Conservation (phyloP, 1,140 invertebrate genomes). For the Heliconius congener region DNA sequence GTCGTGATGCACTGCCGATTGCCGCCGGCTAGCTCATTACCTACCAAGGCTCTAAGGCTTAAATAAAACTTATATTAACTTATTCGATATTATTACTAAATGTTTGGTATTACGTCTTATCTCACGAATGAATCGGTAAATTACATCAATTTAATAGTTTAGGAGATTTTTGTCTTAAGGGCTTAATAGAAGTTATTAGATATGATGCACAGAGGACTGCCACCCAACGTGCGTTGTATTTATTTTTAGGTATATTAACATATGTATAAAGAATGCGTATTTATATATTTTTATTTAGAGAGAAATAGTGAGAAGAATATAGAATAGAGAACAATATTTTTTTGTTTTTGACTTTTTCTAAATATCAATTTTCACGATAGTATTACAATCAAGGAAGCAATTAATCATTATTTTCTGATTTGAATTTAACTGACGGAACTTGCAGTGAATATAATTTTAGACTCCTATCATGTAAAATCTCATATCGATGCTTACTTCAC, state of each 20-base stretch:
- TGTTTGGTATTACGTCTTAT: background rate
- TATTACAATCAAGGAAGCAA: too few relatives aligned
- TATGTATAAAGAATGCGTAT: background rate
- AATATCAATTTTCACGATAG: too few relatives aligned
- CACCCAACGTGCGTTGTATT: background rate
- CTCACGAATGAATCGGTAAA: background rate
- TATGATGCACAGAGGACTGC: background rate
- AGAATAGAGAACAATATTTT: too few relatives aligned
- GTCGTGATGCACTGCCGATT: conserved; percentile 19
- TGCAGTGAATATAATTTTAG: too few relatives aligned
- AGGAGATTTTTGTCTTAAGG: background rate
- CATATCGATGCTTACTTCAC: too few relatives aligned
- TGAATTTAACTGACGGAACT: too few relatives aligned
- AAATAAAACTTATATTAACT: conserved; percentile 10
- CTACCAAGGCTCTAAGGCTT: conserved; percentile 2
- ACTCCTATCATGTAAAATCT: too few relatives aligned
- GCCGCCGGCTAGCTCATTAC: conserved; percentile 22
- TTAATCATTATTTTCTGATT: too few relatives aligned
- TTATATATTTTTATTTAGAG: background rate
- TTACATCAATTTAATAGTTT: background rate
- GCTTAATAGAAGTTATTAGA: background rate
- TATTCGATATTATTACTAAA: conserved; percentile 5
- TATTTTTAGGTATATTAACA: background rate
- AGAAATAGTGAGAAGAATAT: too few relatives aligned
- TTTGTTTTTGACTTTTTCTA: too few relatives aligned